phyloP scores from a whole-genome alignment of 2,888 invertebrate genomes.

The Netelia virgata region DNA sequence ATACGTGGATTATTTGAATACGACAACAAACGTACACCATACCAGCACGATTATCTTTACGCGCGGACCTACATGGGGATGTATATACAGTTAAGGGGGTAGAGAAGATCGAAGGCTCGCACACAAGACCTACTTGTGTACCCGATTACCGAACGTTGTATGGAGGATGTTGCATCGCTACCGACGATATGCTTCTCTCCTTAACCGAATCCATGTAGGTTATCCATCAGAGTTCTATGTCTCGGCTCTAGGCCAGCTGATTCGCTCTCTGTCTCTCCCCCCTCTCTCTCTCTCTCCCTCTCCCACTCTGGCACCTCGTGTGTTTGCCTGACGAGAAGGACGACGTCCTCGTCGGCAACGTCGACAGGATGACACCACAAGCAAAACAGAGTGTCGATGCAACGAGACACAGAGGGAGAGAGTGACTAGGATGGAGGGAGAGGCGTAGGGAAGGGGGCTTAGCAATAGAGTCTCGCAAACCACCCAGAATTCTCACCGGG shows the following conservation, averaged over 20 bases:
- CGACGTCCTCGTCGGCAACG: conserved; percentile 33
- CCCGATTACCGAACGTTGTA: conserved; percentile 52
- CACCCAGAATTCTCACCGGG: conserved; percentile 42
- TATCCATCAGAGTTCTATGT: conserved; percentile 25
- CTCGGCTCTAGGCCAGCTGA: conserved; percentile 15
- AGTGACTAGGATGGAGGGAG: background rate
- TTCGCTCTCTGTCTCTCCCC: conserved; percentile 15
- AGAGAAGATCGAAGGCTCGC: conserved; percentile 42
- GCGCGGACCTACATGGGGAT: no score
- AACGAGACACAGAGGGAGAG: conserved; percentile 8
- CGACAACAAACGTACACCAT: no score
- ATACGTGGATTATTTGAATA: no score
- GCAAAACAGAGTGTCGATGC: conserved; percentile 50
- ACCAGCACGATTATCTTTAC: no score
- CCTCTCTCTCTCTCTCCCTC: conserved; percentile 18
- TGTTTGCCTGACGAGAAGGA: conserved; percentile 24
- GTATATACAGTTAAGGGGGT: conserved; percentile 6
- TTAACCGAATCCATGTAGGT: conserved; percentile 65
- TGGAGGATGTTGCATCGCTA: conserved; percentile 56
- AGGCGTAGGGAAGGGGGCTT: background rate
- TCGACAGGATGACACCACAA: conserved; percentile 6
- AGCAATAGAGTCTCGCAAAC: conserved; percentile 2
- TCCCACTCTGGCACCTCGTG: background rate
- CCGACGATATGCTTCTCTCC: conserved; percentile 56
- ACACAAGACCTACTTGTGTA: conserved; percentile 59